Percentiles rank a stretch among this genome's conserved stretches.
Conservation (phyloP, 2,797 vertebrate genomes). For the Micropoecilia bifurca region DNA sequence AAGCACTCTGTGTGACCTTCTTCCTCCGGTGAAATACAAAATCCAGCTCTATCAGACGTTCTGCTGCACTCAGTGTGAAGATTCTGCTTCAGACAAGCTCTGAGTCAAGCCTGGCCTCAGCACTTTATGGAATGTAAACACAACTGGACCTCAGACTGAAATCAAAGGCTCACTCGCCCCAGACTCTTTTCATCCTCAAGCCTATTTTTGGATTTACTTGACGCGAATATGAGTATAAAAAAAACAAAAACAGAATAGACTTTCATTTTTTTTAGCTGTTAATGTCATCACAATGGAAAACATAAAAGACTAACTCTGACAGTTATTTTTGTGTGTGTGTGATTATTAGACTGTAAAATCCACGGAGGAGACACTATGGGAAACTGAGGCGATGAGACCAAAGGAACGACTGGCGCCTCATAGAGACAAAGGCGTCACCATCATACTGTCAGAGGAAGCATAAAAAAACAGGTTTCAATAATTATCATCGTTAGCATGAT, state of each 20-base stretch:
- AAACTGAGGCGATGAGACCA: neutral
- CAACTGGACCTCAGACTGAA: constrained; percentile 25
- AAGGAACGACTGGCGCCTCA: neutral
- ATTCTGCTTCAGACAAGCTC: constrained; percentile 22
- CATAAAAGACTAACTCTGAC: constrained; percentile 5
- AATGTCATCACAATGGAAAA: constrained; percentile 15
- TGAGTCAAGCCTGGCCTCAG: constrained; percentile 20
- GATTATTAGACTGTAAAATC: constrained; percentile 12
- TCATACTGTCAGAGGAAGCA: constrained; percentile 4
- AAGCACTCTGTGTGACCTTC: constrained; percentile 56
- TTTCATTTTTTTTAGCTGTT: neutral
- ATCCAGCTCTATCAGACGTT: constrained; percentile 40
- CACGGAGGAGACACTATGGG: neutral
- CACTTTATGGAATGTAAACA: constrained; percentile 13
- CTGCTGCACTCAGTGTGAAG: constrained; percentile 30
- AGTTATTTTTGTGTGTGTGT: neutral
- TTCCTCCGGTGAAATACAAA: constrained; percentile 52
- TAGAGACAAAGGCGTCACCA: constrained; percentile 7
- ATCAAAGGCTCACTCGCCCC: neutral
- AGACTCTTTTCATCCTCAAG: neutral
- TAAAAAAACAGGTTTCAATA: neutral
- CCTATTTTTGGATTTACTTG: constrained; percentile 7
- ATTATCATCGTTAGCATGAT: neutral
- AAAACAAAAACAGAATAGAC: neutral
- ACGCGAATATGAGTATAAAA: neutral